Evolutionary conservation across 2,888 invertebrate genomes (phyloP).

Genomic region (Nebria salina): DNA sequence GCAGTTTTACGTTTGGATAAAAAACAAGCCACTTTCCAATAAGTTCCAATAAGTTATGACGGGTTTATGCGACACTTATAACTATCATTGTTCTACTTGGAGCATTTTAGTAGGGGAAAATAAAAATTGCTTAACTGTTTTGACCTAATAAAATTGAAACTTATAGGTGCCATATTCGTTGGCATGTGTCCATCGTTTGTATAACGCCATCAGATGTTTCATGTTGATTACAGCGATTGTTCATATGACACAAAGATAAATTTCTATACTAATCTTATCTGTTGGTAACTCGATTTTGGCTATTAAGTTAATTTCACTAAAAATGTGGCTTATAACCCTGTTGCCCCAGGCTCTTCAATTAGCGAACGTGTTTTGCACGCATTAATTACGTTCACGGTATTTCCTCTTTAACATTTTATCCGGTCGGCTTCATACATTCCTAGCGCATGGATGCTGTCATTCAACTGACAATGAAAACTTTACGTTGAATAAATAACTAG

Average conservation of each 20-base stretch:
- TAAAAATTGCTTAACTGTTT: too few species aligned
- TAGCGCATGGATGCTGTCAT: neutral
- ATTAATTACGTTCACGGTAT: constrained; percentile 31
- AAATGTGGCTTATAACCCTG: neutral
- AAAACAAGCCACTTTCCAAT: too few species aligned
- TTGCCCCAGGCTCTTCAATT: neutral
- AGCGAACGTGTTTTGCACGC: constrained; percentile 27
- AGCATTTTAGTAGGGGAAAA: too few species aligned
- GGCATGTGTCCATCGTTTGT: too few species aligned
- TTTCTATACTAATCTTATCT: neutral
- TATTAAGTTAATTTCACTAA: neutral
- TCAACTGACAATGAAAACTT: neutral
- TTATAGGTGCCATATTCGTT: too few species aligned
- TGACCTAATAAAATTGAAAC: too few species aligned
- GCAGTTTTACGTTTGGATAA: too few species aligned
- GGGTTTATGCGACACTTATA: too few species aligned
- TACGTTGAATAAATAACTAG: neutral
- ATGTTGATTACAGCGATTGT: neutral
- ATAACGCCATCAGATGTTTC: too few species aligned
- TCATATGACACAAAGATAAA: neutral
- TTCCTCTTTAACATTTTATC: constrained; percentile 35
- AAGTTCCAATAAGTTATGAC: too few species aligned
- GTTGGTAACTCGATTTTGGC: neutral
- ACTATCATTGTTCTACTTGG: too few species aligned
- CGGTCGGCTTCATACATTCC: constrained; percentile 21